Evolutionary conservation across 2,888 invertebrate species (phyloP), one percentile per base, ranked within the genome.

Genomic region (Machimus atricapillus): DNA sequence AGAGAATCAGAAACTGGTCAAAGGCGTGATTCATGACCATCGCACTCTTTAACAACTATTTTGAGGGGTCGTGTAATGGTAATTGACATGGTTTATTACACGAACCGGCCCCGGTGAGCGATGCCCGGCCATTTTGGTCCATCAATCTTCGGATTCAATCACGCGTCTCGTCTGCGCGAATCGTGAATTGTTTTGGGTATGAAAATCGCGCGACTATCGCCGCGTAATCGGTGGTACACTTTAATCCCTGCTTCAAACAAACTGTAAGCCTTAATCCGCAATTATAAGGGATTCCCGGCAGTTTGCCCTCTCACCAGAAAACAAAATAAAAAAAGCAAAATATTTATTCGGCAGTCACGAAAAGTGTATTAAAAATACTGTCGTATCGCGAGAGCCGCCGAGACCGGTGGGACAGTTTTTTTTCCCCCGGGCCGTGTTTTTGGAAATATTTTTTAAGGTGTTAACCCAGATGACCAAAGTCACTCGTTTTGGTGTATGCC

Each of bases 21-120:
- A 74, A 85, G 85, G 74, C 74, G 85, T 85, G 85, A 85, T 85
- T 85, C 85, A 85, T 85, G 85, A 85, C 58, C 31, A 74, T 85
- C 74, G 85, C 74, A 74, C 74, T 85, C 85, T 74, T 85, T 73
- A 85, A 73, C 85, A 85, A 85, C 74, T 85, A 85, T 85, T 85
- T 85, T 27, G 46, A 46, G 31, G 73, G 46, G 46, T 46, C 85
- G 85, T 82, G 82, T 82, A 82, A 82, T 82, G 58, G 82, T 82
- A 82, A 82, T 82, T 82, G 82, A 82, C 82, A 82, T 58, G 82
- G 82, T 82, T 82, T 82, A 82, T 82, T 82, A 82, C 82, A 58
- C 58, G 58, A 58, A 4, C 82, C 19, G 12, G 58, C 34, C 52
- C 34, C 52, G 14, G 19, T 82, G 58, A 82, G 23, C 31, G 82